Percentiles rank a stretch among this genome's conserved stretches.
Evolutionary conservation across 2,113 vertebrate genomes (phyloP).

Genomic region (Urocolius indicus): DNA sequence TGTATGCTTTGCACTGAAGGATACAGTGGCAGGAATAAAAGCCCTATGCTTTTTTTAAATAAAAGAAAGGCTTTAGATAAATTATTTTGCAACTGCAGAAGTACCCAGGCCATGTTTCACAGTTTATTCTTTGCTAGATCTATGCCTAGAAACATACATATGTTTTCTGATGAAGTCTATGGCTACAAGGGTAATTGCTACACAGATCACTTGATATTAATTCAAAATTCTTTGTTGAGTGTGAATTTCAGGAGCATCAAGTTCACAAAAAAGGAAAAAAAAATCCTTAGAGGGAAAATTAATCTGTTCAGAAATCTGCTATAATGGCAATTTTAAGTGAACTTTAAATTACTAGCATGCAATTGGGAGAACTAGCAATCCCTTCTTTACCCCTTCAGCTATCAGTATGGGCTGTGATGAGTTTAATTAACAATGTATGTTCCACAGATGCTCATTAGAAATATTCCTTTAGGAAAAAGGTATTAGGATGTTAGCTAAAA

Average conservation of each 20-base stretch:
- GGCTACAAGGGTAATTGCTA: neutral
- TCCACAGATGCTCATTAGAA: constrained; percentile 13
- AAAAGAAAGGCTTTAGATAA: neutral
- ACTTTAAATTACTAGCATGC: neutral
- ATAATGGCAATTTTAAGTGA: neutral
- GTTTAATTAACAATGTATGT: constrained; percentile 13
- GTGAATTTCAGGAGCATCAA: neutral
- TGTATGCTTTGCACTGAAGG: neutral
- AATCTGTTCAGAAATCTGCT: neutral
- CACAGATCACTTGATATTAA: neutral
- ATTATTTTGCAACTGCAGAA: neutral
- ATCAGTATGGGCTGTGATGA: neutral
- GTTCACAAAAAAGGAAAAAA: neutral
- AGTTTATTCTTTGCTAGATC: neutral
- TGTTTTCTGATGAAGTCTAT: neutral
- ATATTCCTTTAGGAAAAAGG: neutral
- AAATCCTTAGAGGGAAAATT: neutral
- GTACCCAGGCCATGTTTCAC: neutral
- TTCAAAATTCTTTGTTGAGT: neutral
- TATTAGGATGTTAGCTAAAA: constrained; percentile 4
- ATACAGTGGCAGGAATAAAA: neutral
- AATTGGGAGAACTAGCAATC: neutral
- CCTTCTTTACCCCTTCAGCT: neutral
- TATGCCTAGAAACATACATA: neutral
- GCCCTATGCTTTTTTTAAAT: neutral